These are phyloP conservation scores for Chaetophractus vellerosus DNA, from an alignment of 2,797 vertebrate species.

Conservation along the genomic window DNA sequence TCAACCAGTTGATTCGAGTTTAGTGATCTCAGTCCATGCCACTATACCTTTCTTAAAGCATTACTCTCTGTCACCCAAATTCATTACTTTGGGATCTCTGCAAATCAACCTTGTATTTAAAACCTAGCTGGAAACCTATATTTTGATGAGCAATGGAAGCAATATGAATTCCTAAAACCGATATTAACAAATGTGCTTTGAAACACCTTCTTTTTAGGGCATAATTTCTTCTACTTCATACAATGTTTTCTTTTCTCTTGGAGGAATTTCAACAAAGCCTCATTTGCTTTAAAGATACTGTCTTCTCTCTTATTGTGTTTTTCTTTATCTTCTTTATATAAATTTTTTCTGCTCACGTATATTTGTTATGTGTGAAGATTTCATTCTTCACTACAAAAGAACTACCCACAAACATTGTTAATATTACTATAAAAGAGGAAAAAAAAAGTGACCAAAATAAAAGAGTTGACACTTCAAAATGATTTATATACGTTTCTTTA, in stretches of 20 bases:
- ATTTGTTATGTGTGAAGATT: not conserved
- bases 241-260: too few species aligned
- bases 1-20: too few species aligned
- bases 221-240: too few species aligned
- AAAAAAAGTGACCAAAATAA: not conserved
- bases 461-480: accelerated
- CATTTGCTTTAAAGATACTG: not conserved
- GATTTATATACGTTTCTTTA: not conserved
- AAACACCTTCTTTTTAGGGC: too few species aligned
- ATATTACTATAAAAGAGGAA: not conserved
- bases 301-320: not conserved
- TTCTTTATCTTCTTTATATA: not conserved
- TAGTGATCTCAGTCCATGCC: too few species aligned
- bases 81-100: too few species aligned
- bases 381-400: not conserved
- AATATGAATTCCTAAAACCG: not conserved
- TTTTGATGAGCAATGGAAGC: not conserved
- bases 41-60: too few species aligned
- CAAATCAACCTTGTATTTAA: not conserved
- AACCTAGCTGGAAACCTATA: not conserved
- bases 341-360: not conserved
- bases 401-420: not conserved
- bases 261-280: not conserved
- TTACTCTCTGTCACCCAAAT: too few species aligned
- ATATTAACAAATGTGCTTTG: too few species aligned